These are phyloP conservation scores for Eupsittula cactorum DNA, from an alignment of 2,113 vertebrate genomes.

Conservation along the genomic window DNA sequence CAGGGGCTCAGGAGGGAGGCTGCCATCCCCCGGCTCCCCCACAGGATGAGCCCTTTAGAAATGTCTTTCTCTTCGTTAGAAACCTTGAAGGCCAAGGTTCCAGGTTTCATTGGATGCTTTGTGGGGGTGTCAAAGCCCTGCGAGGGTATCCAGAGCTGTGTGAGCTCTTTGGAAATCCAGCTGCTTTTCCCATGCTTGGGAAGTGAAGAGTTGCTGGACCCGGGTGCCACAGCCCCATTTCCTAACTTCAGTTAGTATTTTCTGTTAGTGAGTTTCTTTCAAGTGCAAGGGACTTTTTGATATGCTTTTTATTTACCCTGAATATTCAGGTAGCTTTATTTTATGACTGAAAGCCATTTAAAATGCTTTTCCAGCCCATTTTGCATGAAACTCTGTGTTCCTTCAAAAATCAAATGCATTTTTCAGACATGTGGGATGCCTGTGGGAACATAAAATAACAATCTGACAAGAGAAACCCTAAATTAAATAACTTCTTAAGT, in stretches of 20 bases:
- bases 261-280: background rate
- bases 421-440: constrained; percentile 16
- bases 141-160: background rate
- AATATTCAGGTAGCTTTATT: background rate
- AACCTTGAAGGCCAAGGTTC: background rate
- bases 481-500: background rate
- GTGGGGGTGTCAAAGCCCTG: background rate
- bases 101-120: background rate
- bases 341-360: background rate
- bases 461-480: constrained; percentile 6
- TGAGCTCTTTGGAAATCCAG: background rate
- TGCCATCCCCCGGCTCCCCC: too few relatives aligned
- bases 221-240: background rate
- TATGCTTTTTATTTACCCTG: background rate
- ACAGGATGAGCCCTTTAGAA: background rate
- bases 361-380: background rate
- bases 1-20: background rate
- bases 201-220: background rate
- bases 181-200: background rate
- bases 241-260: background rate
- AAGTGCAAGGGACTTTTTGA: background rate
- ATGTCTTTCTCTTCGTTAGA: background rate
- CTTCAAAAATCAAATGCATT: background rate
- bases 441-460: background rate
- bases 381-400: background rate